Percentiles rank a stretch among this genome's conserved stretches.
phyloP scores from a whole-genome alignment of 2,888 invertebrate genomes.

The Idaea straminata region DNA sequence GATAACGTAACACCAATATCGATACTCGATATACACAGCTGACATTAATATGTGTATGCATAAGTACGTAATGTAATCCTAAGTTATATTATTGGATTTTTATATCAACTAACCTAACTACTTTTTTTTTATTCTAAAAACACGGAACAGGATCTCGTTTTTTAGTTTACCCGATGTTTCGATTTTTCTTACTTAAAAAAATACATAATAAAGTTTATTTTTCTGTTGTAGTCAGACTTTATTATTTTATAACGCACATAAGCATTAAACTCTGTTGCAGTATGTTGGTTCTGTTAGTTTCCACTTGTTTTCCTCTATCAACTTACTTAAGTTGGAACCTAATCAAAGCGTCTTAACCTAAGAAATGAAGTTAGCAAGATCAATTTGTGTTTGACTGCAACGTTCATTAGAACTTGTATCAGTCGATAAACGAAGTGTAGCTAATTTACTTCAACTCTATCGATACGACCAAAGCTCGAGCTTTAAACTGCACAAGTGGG shows the following conservation, averaged over 20 bases:
- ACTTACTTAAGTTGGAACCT: not conserved
- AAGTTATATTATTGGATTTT: too few species aligned
- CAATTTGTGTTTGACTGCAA: slow-evolving; percentile 12
- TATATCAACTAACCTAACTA: too few species aligned
- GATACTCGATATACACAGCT: not conserved
- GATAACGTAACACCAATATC: not conserved
- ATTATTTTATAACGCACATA: too few species aligned
- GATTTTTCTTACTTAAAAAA: too few species aligned
- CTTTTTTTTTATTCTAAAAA: too few species aligned
- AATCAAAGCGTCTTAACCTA: slow-evolving; percentile 24
- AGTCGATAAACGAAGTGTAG: not conserved
- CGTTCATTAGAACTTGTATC: slow-evolving; percentile 36
- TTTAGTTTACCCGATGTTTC: too few species aligned
- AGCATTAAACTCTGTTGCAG: too few species aligned
- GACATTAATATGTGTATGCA: not conserved
- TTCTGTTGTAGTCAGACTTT: too few species aligned
- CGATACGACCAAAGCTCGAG: not conserved
- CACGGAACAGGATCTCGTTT: too few species aligned
- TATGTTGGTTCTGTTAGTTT: not conserved
- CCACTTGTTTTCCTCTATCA: not conserved
- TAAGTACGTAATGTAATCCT: not conserved
- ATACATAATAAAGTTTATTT: too few species aligned
- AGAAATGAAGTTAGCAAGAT: slow-evolving; percentile 27
- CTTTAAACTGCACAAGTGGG: not conserved
- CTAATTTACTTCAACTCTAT: not conserved